These are phyloP conservation scores for Coenonympha arcania DNA, from an alignment of 2,888 invertebrate species.

Conservation along the genomic window DNA sequence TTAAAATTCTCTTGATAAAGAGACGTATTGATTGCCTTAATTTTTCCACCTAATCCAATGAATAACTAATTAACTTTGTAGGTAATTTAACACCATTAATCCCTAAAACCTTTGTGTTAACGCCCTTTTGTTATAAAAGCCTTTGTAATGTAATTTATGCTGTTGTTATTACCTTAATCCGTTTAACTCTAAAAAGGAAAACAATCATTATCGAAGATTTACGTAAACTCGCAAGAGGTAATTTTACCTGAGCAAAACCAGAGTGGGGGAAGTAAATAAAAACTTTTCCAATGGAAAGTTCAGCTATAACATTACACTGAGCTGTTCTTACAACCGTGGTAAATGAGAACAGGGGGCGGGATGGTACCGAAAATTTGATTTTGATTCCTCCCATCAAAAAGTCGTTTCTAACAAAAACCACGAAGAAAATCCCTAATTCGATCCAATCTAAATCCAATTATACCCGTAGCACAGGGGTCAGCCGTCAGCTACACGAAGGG, in stretches of 20 bases:
- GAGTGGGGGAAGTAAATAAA: conserved; percentile 6
- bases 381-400: conserved; percentile 67
- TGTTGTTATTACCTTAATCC: conserved; percentile 31
- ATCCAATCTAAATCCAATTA: conserved; percentile 71
- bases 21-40: no score
- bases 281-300: conserved; percentile 25
- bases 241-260: conserved; percentile 6
- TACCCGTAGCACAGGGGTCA: conserved; percentile 51
- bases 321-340: conserved; percentile 21
- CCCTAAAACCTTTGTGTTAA: conserved; percentile 42
- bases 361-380: conserved; percentile 49
- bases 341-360: conserved; percentile 21
- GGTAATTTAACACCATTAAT: conserved; percentile 41
- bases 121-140: conserved; percentile 38
- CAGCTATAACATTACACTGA: conserved; percentile 23
- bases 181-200: conserved; percentile 12
- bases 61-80: conserved; percentile 30
- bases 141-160: conserved; percentile 33
- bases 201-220: conserved; percentile 29
- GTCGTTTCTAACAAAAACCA: conserved; percentile 65
- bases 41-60: conserved; percentile 6
- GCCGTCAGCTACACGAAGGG: conserved; percentile 44
- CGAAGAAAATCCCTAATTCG: conserved; percentile 62
- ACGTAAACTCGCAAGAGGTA: conserved; percentile 1
- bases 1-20: neutral